Base-by-base conservation (phyloP, 1,140 invertebrate species). In the Brachystomella parvula region DNA sequence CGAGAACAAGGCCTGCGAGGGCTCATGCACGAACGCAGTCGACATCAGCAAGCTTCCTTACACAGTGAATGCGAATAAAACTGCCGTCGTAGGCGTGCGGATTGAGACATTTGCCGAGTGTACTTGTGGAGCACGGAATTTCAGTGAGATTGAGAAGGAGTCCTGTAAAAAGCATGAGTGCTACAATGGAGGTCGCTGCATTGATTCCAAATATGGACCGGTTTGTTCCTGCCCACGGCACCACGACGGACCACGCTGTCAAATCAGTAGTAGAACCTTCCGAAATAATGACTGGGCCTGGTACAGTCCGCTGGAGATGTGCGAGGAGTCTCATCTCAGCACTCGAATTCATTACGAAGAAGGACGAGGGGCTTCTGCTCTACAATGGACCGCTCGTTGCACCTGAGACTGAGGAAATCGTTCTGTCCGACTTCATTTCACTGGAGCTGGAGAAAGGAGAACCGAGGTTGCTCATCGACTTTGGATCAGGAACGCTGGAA, bases 331-430 rank as follows among this genome's bases (percentile, higher is more conserved):
- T 28, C 92, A 95, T 80, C 82, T 98, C 47, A 94, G 91, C 74
- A n/a, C 85, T 98, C 63, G 94, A 98, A 78, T 96, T 98, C 75
- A 89, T 95, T 63, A 97, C 95, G 0, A 83, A 86, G 72, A 89
- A 91, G 77, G 84, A 86, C 0, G 91, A 96, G 76, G 95, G 94
- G 1, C 80, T 96, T 32, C 81, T 98, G 47, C 79, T 98, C 9
- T 98, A 98, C 77, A 98, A 97, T 78, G 96, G 96, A 35, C 95
- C 96, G 0, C 94, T 96, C 72, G 91, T 91, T 19, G 88, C 90
- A 57, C 91, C 90, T 0, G 91, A 94, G 79, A 78, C 84, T 2
- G 92, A 94, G 76, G 91, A 94, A 83, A 83, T 87, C 67, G 84
- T 93, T 78, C 87, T 93, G 47, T 91, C 74, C 79, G 88, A 98